phyloP scores from a whole-genome alignment of 2,113 vertebrate genomes.

The Pipa parva region DNA sequence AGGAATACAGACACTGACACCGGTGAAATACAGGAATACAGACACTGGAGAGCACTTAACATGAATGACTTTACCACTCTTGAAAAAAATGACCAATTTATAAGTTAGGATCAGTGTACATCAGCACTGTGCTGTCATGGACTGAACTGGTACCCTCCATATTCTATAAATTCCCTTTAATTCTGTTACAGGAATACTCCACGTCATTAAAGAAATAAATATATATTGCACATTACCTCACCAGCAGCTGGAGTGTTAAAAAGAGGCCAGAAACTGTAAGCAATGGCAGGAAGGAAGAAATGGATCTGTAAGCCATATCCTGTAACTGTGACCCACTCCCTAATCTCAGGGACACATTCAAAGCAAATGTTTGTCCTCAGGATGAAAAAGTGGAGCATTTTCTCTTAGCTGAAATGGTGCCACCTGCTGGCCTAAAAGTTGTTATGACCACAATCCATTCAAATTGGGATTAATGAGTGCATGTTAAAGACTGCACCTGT shows the following conservation, averaged over 20 bases:
- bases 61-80: no score
- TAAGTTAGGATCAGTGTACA: no score
- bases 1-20: no score
- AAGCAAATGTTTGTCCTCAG: slow-evolving; percentile 14
- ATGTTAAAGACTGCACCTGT: slow-evolving; percentile 12
- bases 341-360: slow-evolving; percentile 40
- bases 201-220: no score
- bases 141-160: no score
- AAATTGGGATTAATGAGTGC: slow-evolving; percentile 23
- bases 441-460: not conserved
- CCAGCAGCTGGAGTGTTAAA: slow-evolving; percentile 18
- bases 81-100: no score
- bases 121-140: no score
- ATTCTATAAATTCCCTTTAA: no score
- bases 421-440: not conserved
- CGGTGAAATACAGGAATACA: no score
- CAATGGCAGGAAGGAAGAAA: slow-evolving; percentile 43
- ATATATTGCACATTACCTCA: no score
- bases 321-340: slow-evolving; percentile 37
- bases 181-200: no score
- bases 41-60: no score
- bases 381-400: not conserved
- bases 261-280: slow-evolving; percentile 28
- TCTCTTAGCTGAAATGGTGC: not conserved
- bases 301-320: slow-evolving; percentile 40